Evolutionary conservation across 2,797 vertebrate species (phyloP), one percentile per base, ranked within the genome.

Genomic region (Aeoliscus strigatus): DNA sequence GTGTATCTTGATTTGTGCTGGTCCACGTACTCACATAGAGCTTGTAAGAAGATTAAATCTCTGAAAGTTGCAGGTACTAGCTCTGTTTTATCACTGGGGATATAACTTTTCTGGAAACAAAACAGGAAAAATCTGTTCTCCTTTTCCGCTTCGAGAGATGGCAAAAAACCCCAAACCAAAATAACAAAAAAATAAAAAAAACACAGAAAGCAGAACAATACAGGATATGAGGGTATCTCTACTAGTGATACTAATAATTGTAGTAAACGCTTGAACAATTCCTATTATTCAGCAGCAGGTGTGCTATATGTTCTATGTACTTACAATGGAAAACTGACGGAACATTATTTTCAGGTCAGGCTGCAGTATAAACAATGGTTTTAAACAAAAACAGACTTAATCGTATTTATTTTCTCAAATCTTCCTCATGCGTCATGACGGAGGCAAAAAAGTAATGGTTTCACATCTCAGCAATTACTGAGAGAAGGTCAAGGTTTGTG

Each of bases 71-170:
- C 52, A 66, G 55, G 42, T 60, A 51, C 27, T 14, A n/a, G n/a
- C n/a, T n/a, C n/a, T 8, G 17, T 23, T 59, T 15, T 36, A 59
- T 73, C 60, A 23, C 6, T 51, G 46, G 58, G 60, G 66, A 59
- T 43, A 45, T 57, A 27, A 31, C 58, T 46, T 44, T 62, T 42
- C 34, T 58, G 35, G 55, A 63, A 60, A 53, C 64, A 92, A 90
- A 91, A 92, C 90, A 91, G 90, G 88, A 91, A 91, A 88, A 89
- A 83, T 88, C 88, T 91, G 87, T 77, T 79, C 81, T 63, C 81
- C 84, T 65, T 85, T 82, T 88, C 85, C 74, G 68, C 60, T 77
- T 30, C 52, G 58, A 67, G 32, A 76, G 70, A 79, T 79, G 85
- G 89, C 70, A 63, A 72, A 74, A n/a, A n/a, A n/a, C n/a, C n/a